These are phyloP conservation scores for Anthoscopus minutus DNA, from an alignment of 2,113 vertebrate species.

Conservation along the genomic window DNA sequence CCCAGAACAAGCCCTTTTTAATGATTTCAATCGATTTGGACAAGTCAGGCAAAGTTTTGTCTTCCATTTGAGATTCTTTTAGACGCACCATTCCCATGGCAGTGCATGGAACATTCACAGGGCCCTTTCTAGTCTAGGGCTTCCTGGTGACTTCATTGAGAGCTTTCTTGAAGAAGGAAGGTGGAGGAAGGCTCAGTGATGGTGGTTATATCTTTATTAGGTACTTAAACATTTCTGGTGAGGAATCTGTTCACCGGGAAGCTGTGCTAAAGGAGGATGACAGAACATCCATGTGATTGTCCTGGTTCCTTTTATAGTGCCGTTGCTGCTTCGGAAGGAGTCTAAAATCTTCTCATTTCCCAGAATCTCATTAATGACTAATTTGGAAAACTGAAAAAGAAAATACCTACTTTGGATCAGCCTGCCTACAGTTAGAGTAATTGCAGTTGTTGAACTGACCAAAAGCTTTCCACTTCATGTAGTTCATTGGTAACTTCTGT, in stretches of 20 bases:
- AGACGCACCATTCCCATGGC: not conserved
- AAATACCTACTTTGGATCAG: not conserved
- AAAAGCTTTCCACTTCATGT: not conserved
- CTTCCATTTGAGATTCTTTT: not conserved
- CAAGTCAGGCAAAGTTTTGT: not conserved
- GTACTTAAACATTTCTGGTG: not conserved
- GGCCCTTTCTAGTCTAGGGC: not conserved
- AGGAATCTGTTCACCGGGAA: not conserved
- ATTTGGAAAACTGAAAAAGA: not conserved
- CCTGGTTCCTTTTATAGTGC: not conserved
- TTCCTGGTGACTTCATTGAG: not conserved
- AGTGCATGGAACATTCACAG: rapidly evolving
- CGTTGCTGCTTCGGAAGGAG: not conserved
- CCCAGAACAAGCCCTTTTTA: not conserved
- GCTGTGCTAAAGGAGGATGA: not conserved
- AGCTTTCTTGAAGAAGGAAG: not conserved
- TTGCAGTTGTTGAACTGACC: not conserved
- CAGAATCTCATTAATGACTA: not conserved
- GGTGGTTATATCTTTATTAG: not conserved
- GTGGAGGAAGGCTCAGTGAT: not conserved
- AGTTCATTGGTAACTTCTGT: not conserved
- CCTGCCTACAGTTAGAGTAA: not conserved
- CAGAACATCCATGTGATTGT: not conserved
- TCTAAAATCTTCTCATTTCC: not conserved
- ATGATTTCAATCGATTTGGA: not conserved